These are phyloP conservation scores for Drosophila recens DNA, from an alignment of 2,888 invertebrate species.

Conservation along the genomic window DNA sequence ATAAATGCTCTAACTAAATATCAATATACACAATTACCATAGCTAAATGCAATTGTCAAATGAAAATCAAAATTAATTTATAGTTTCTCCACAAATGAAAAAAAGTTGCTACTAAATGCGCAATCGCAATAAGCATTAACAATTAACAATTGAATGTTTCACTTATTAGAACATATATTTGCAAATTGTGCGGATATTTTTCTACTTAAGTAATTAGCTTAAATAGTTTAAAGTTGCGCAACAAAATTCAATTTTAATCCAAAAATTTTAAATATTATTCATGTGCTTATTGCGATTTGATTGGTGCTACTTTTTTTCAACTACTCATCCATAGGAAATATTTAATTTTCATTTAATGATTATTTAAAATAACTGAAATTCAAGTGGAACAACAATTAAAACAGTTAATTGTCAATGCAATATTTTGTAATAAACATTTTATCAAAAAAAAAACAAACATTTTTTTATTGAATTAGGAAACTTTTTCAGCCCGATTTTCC, in stretches of 20 bases:
- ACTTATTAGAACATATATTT: constrained; percentile 13
- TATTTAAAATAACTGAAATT: constrained; percentile 60
- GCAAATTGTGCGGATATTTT: constrained; percentile 51
- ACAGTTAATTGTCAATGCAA: constrained; percentile 75
- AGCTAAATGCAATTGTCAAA: constrained; percentile 75
- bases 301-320: constrained; percentile 38
- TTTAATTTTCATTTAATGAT: constrained; percentile 47
- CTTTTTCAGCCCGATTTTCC: too few species aligned
- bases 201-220: constrained; percentile 69
- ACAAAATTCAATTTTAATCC: constrained; percentile 25
- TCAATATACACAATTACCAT: constrained; percentile 57
- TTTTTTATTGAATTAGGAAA: not conserved
- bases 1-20: constrained; percentile 61
- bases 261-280: constrained; percentile 18
- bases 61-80: constrained; percentile 71
- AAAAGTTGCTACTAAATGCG: constrained; percentile 25
- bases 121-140: constrained; percentile 15
- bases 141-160: not conserved
- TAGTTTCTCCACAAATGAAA: constrained; percentile 44
- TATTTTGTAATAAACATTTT: constrained; percentile 77
- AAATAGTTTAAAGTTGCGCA: constrained; percentile 61
- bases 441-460: constrained; percentile 45
- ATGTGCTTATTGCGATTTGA: constrained; percentile 27
- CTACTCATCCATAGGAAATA: constrained; percentile 66
- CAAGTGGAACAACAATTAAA: constrained; percentile 64